These are phyloP conservation scores for Cyprinodon tularosa DNA, from an alignment of 2,113 vertebrate genomes.

Conservation along the genomic window DNA sequence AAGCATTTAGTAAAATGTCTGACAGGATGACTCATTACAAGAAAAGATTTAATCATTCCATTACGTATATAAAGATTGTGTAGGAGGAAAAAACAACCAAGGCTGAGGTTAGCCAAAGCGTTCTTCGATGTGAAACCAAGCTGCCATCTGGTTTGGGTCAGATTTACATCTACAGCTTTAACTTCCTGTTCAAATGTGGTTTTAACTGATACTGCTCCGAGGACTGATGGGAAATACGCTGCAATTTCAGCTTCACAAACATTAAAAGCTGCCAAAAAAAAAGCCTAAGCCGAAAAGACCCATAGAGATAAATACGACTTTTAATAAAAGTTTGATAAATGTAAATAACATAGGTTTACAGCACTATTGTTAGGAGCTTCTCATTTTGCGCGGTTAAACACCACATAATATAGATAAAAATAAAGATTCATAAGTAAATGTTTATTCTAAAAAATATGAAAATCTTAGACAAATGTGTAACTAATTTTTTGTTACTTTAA, in stretches of 20 bases:
- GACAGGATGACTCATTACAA: neutral
- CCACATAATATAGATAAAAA: too few relatives aligned
- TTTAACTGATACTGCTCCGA: neutral
- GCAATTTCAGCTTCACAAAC: neutral
- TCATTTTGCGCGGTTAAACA: neutral
- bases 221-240: neutral
- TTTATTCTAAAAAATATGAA: too few relatives aligned
- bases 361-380: neutral
- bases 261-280: neutral
- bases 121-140: conserved; percentile 12
- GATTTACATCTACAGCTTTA: neutral
- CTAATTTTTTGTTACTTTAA: too few relatives aligned
- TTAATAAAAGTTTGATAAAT: neutral
- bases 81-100: neutral
- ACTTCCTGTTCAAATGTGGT: neutral
- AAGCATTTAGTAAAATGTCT: neutral
- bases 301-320: neutral
- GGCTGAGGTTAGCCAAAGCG: conserved; percentile 11
- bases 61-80: neutral
- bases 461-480: too few relatives aligned
- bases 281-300: neutral
- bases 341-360: too few relatives aligned
- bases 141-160: neutral
- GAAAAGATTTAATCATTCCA: neutral
- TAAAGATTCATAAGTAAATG: too few relatives aligned